phyloP scores from a whole-genome alignment of 2,113 vertebrate species.

The Psammodynastes pulverulentus region DNA sequence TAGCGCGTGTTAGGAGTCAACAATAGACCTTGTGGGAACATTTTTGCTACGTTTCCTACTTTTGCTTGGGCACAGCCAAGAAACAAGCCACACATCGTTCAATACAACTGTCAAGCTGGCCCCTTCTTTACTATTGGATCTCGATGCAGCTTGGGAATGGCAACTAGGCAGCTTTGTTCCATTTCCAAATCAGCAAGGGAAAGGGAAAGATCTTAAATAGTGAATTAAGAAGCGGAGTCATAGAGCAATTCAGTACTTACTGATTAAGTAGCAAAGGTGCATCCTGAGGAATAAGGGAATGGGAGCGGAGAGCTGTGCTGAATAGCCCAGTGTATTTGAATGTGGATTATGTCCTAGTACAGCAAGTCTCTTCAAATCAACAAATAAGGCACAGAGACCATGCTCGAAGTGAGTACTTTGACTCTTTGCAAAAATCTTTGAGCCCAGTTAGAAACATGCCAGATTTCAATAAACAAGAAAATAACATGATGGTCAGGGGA shows the following conservation, averaged over 20 bases:
- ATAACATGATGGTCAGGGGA: background rate
- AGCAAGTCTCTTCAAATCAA: background rate
- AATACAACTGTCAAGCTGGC: conserved; percentile 41
- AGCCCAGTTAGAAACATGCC: background rate
- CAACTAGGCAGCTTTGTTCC: conserved; percentile 48
- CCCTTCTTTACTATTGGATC: background rate
- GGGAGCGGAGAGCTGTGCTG: background rate
- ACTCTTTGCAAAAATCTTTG: background rate
- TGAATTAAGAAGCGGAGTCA: conserved; percentile 6
- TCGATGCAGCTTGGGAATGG: conserved; percentile 38
- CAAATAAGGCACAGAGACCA: conserved; percentile 9
- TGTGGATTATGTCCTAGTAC: conserved; percentile 6
- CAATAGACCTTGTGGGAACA: conserved; percentile 22
- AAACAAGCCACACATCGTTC: conserved; percentile 46
- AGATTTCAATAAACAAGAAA: background rate
- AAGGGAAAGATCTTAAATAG: background rate
- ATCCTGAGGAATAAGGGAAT: background rate
- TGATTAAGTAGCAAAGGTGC: conserved; percentile 18
- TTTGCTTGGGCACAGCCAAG: conserved; percentile 13
- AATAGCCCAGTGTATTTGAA: background rate
- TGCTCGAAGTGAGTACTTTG: conserved; percentile 2
- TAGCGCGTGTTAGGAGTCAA: background rate
- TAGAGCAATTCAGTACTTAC: background rate
- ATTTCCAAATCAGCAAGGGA: conserved; percentile 33
- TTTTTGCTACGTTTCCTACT: conserved; percentile 25